Conservation (phyloP, 2,113 vertebrate genomes). For the Boleophthalmus pectinirostris region DNA sequence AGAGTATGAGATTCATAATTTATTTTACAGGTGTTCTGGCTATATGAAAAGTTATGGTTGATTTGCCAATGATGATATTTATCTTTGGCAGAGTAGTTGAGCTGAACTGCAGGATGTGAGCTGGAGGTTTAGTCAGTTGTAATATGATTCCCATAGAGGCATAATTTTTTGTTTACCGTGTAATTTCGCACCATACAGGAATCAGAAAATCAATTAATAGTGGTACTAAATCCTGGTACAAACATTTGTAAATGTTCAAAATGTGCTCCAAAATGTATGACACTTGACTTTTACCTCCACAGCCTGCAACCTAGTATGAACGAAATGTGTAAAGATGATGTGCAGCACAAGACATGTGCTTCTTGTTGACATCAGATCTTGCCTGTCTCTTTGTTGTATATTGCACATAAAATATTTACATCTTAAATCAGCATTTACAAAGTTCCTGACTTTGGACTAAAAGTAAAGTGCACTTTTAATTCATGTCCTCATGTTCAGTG, state of each 20-base stretch:
- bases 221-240: neutral
- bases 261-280: neutral
- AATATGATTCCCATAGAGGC: neutral
- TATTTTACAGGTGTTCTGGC: neutral
- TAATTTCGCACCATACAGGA: neutral
- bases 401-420: no score
- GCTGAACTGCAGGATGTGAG: slow-evolving; percentile 21
- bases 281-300: neutral
- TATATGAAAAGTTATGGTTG: neutral
- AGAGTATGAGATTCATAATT: neutral
- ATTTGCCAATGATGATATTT: neutral
- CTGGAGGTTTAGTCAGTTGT: slow-evolving; percentile 33
- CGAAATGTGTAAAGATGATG: neutral
- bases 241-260: no score
- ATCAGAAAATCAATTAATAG: neutral
- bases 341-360: slow-evolving; percentile 6
- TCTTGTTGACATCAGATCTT: neutral
- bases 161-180: neutral
- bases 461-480: slow-evolving; percentile 33
- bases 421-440: no score
- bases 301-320: slow-evolving; percentile 10
- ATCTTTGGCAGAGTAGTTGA: neutral
- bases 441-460: slow-evolving; percentile 25
- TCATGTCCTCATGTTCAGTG: slow-evolving; percentile 39
- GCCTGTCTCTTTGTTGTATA: slow-evolving; percentile 9